A percentile compares a stretch with the other conserved stretches of the same genome.
phyloP scores from a whole-genome alignment of 2,888 invertebrate species.

The Agrochola lota region DNA sequence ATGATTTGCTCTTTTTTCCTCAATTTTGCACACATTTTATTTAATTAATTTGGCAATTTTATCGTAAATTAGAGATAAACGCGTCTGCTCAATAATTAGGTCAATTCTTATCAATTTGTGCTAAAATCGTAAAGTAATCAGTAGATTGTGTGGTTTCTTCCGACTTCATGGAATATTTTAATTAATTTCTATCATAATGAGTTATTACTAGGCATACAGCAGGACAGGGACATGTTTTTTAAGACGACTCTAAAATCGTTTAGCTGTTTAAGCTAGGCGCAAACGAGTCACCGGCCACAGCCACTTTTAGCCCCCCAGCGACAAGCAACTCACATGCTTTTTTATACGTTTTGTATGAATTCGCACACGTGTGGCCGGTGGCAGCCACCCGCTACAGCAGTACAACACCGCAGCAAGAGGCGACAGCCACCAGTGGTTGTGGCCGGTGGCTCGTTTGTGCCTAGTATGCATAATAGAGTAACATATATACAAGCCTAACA shows the following conservation, averaged over 20 bases:
- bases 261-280: no score
- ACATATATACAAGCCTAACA: neutral
- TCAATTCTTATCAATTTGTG: conserved; percentile 45
- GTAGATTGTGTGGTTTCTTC: conserved; percentile 8
- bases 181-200: neutral
- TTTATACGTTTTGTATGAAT: no score
- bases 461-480: no score
- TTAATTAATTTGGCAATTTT: conserved; percentile 1
- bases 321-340: no score
- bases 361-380: no score
- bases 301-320: no score
- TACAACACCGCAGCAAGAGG: no score
- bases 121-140: conserved; percentile 18
- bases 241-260: no score
- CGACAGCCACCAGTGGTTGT: no score
- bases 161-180: conserved; percentile 27
- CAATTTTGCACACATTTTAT: neutral
- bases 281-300: no score
- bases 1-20: conserved; percentile 7
- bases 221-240: neutral
- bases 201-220: neutral
- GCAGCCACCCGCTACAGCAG: no score
- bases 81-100: conserved; percentile 23
- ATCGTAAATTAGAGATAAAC: conserved; percentile 15
- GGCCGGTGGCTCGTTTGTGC: no score